Base-by-base conservation (phyloP, 2,888 invertebrate species). In the Antheraea assamensis region DNA sequence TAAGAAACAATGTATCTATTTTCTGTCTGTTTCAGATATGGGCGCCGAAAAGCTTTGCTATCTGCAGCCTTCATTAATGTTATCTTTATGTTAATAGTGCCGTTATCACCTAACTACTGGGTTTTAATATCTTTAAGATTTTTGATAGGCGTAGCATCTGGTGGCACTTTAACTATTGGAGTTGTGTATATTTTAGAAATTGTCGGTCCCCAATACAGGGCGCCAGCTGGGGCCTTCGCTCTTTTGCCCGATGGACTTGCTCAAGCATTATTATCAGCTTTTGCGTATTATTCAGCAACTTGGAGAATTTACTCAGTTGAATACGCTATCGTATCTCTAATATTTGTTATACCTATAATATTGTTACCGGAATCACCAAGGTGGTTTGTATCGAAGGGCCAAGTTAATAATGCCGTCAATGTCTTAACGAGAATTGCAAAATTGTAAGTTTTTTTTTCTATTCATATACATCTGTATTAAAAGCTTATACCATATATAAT, bases 131-230 rank as follows among this genome's bases (percentile, higher is more conserved):
- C 95, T 0, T 88, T 96, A 71, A 81, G 97, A 77, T 96, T 97
- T 81, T 83, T 97, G 13, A 95, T 96, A 35, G 97, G 97, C 0
- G 87, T 96, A 71, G 96, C 97, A 10, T 96, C 97, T 1, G 97
- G 97, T 70, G 97, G 97, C 19, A 96, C 96, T 0, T 96, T 97
- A 95, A 96, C 97, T 30, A 84, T 87, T 10, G 83, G 85, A 30
- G 74, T 88, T 52, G 86, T 91, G 15, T 88, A 96, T 10, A 90
- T 96, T 3, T 95, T 96, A 94, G 96, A 96, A 87, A 88, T 96
- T n/a, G 92, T 96, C 71, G 96, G 96, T 7, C 88, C 90, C 0
- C 84, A 89, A 52, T 88, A 91, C 64, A 90, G 95, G 73, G 95
- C 95, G 74, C 78, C 82, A 3, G 88, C 88, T 71, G 89, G 87